Evolutionary conservation across 2,797 vertebrate genomes (phyloP).

Genomic region (Heterohyrax brucei): DNA sequence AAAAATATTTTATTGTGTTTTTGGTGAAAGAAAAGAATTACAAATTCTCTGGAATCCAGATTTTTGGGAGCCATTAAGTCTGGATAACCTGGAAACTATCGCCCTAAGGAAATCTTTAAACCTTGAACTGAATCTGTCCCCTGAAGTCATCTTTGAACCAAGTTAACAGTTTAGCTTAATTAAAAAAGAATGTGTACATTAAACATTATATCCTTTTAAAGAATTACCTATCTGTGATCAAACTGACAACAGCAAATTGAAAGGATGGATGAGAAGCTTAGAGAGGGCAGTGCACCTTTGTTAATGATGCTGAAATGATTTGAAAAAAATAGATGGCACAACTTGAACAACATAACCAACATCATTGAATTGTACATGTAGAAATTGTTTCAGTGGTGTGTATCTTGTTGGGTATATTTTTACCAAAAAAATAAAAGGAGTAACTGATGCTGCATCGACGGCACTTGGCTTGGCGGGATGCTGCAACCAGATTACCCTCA

Average conservation of each 20-base stretch:
- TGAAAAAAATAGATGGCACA: background rate
- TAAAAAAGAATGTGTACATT: background rate
- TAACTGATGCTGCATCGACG: background rate
- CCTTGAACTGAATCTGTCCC: background rate
- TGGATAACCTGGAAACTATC: background rate
- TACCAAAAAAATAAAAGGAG: background rate
- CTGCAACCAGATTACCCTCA: conserved; percentile 16
- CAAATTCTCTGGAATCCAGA: too few species aligned
- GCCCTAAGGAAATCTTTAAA: background rate
- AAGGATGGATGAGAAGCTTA: background rate
- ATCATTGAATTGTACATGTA: background rate
- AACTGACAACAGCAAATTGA: background rate
- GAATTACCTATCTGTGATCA: background rate
- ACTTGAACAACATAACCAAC: too few species aligned
- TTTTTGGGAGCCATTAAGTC: background rate
- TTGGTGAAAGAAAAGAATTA: too few species aligned
- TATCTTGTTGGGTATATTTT: background rate
- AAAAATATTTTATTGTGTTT: too few species aligned
- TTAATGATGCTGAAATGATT: background rate
- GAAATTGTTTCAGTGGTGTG: background rate
- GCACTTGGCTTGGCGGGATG: too few species aligned
- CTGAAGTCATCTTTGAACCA: background rate
- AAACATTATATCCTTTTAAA: background rate
- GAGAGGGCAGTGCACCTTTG: background rate
- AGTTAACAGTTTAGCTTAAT: background rate